Evolutionary conservation across 2,113 vertebrate species (phyloP).

Genomic region (Zosterops hypoxanthus): DNA sequence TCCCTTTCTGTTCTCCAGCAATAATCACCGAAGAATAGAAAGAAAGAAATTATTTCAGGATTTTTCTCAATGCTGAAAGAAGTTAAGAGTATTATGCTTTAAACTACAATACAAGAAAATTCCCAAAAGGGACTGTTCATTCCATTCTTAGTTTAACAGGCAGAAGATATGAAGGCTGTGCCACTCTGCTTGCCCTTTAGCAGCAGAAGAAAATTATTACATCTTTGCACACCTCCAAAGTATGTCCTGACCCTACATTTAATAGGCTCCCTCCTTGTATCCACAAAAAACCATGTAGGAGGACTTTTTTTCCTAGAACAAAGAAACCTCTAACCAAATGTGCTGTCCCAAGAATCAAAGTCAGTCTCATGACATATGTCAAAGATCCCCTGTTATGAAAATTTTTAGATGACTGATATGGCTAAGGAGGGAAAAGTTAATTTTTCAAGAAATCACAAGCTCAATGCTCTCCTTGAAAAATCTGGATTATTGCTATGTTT

Average conservation of each 20-base stretch:
- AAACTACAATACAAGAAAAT: background rate
- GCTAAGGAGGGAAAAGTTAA: background rate
- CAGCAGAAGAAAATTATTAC: background rate
- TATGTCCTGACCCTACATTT: background rate
- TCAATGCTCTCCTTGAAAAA: background rate
- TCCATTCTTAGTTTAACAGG: background rate
- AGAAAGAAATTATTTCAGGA: background rate
- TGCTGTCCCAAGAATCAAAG: background rate
- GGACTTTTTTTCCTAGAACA: background rate
- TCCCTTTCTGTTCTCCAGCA: background rate
- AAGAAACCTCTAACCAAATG: background rate
- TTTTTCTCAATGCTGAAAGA: background rate
- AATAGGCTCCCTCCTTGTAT: background rate
- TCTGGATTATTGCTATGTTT: background rate
- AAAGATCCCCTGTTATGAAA: background rate
- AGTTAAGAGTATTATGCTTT: background rate
- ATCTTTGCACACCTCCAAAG: background rate
- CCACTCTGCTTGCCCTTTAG: background rate
- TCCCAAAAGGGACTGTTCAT: background rate
- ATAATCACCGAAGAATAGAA: background rate
- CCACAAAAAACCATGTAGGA: background rate
- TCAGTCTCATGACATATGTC: background rate
- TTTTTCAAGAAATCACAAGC: background rate
- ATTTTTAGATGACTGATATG: background rate
- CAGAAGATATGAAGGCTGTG: background rate